Base-by-base conservation (phyloP, 2,113 vertebrate genomes). In the Sakesphorus luctuosus region DNA sequence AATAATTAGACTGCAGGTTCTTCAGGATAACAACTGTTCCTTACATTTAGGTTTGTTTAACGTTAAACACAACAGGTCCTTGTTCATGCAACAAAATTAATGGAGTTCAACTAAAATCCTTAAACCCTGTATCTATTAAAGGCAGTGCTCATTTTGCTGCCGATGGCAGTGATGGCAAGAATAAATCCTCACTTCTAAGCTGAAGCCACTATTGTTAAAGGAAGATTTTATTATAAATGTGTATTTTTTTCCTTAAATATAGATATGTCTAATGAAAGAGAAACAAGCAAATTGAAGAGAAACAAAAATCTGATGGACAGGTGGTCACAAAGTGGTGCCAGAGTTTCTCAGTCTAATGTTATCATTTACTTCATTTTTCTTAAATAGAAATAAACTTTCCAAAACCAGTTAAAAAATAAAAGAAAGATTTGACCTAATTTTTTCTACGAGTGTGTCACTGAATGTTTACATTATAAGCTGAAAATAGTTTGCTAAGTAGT, bases 401-500 rank as follows among this genome's bases (percentile, higher is more conserved):
- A 80, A 81, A 96, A 35, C 5, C 18, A 67, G 69, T 73, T 85
- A 44, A 76, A 76, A 91, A 91, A 90, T 72, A 93, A 94, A 84
- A 94, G 53, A 79, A 73, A 90, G 20, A 55, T 87, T 89, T 93
- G 71, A 68, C 84, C 93, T 96, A 72, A 81, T 87, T 97, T 95
- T 97, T 95, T 89, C 53, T 81, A 56, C 38, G 1, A 1, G 53
- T 92, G 24, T 90, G 44, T 67, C 66, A 84, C 55, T 84, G 73
- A 89, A 79, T 96, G 81, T 97, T 97, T 97, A 94, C 63, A 76
- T 94, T 96, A 38, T 87, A 89, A 84, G 68, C 85, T 96, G 85
- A 95, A 97, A 96, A 97, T 95, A 96, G 85, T 91, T 96, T 95
- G 63, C 87, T 98, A 96, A 97, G 94, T 97, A 97, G 91, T 95